Percentiles rank a stretch among this genome's conserved stretches.
These are phyloP conservation scores for Pteropus alecto DNA, from an alignment of 2,113 vertebrate species.

Conservation along the genomic window DNA sequence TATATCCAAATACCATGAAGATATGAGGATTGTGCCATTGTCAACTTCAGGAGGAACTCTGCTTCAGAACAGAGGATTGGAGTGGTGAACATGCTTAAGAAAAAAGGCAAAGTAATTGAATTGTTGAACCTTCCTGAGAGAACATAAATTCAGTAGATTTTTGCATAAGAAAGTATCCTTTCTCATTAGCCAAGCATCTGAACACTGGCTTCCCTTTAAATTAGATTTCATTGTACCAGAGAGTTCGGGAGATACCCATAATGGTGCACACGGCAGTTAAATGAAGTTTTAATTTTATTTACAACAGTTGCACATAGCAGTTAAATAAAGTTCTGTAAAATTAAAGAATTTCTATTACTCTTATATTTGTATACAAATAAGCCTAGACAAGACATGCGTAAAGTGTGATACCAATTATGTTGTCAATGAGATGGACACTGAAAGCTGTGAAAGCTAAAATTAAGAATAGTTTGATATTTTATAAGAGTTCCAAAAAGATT, in stretches of 20 bases:
- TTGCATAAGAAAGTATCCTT: not conserved
- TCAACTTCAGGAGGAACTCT: not conserved
- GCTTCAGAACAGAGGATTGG: not conserved
- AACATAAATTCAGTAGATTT: not conserved
- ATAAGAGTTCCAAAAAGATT: not conserved
- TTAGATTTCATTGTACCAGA: not conserved
- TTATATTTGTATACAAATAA: not conserved
- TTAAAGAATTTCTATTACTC: not conserved
- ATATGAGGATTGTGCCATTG: not conserved
- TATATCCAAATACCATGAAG: not conserved
- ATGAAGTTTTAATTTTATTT: not conserved
- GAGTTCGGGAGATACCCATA: not conserved
- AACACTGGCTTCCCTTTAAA: not conserved
- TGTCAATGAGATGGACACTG: not conserved
- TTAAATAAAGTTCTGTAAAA: not conserved
- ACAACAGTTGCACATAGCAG: not conserved
- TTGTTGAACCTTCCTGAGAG: not conserved
- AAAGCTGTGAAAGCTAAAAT: not conserved
- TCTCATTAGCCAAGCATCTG: not conserved
- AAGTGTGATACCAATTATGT: not conserved
- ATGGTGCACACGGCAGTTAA: not conserved
- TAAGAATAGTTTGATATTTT: not conserved
- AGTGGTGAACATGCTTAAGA: not conserved
- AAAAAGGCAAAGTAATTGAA: slow-evolving; percentile 5
- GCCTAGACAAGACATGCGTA: not conserved